Conservation (phyloP, 64 coral and sea anemone genomes). For the Montipora foliosa region DNA sequence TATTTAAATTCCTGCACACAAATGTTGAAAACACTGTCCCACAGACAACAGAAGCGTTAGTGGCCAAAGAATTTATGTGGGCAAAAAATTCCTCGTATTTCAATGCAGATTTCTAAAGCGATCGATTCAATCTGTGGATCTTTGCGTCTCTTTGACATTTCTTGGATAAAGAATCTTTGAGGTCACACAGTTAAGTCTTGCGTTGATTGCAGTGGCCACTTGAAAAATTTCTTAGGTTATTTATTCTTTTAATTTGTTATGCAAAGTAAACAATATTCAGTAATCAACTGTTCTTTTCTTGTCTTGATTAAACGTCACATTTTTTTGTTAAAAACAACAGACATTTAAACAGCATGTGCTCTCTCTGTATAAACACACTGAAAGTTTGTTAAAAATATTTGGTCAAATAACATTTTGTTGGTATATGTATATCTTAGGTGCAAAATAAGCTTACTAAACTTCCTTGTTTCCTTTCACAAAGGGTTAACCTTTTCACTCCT, state of each 20-base stretch:
- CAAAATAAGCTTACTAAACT: too few species aligned
- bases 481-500: too few species aligned
- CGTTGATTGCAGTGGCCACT: background rate
- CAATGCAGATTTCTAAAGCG: background rate
- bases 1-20: constrained; percentile 5
- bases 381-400: background rate
- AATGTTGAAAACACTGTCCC: background rate
- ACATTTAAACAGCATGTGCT: background rate
- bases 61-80: too few species aligned
- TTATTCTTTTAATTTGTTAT: constrained; percentile 30
- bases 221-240: constrained; percentile 9
- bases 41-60: background rate
- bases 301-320: background rate
- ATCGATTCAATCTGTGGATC: background rate
- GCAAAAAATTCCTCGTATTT: too few species aligned
- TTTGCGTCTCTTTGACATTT: background rate
- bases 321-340: background rate
- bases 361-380: too few species aligned
- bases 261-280: constrained; percentile 21
- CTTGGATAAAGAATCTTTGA: background rate
- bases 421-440: too few species aligned
- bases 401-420: too few species aligned
- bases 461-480: too few species aligned
- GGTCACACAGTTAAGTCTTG: background rate
- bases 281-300: background rate